A percentile compares a stretch with the other conserved stretches of the same genome.
These are phyloP conservation scores for Corydoras maculifer DNA, from an alignment of 2,113 vertebrate genomes.

Conservation along the genomic window DNA sequence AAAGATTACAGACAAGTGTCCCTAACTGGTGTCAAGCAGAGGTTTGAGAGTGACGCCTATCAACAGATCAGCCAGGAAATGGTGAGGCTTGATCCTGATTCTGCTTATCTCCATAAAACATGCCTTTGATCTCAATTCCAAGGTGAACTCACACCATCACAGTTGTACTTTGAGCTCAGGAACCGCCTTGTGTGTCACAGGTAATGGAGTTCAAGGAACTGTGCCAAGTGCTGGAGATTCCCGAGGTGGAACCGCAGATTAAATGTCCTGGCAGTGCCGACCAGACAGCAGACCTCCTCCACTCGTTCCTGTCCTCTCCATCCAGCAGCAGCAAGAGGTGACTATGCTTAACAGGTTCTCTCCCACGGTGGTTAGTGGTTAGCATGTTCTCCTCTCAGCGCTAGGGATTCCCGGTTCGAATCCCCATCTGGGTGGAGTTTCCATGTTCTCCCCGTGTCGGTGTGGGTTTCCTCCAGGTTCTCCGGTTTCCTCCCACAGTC, in stretches of 20 bases:
- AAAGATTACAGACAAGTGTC: slow-evolving; percentile 90
- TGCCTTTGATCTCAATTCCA: no score
- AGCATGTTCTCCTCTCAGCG: no score
- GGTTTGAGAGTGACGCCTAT: slow-evolving; percentile 86
- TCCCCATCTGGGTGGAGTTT: no score
- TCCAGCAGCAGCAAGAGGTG: slow-evolving; percentile 84
- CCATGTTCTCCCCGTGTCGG: no score
- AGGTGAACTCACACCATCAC: no score
- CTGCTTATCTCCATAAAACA: no score
- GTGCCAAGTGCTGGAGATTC: slow-evolving; percentile 78
- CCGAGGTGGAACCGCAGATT: slow-evolving; percentile 63
- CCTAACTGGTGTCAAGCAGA: slow-evolving; percentile 86
- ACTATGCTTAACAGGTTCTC: not conserved
- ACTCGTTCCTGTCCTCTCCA: slow-evolving; percentile 86
- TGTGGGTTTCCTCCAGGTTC: no score
- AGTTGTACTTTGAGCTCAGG: no score
- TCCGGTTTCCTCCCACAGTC: no score
- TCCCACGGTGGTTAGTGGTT: not conserved
- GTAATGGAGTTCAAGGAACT: slow-evolving; percentile 83
- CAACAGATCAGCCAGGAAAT: slow-evolving; percentile 82
- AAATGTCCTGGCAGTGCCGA: slow-evolving; percentile 57
- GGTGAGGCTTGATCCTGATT: slow-evolving; percentile 44
- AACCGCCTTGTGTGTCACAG: slow-evolving; percentile 52
- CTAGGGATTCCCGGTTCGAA: no score
- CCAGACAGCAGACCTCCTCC: slow-evolving; percentile 65